Evolutionary conservation across 2,888 invertebrate species (phyloP).

Genomic region (Ernsta delagoae): DNA sequence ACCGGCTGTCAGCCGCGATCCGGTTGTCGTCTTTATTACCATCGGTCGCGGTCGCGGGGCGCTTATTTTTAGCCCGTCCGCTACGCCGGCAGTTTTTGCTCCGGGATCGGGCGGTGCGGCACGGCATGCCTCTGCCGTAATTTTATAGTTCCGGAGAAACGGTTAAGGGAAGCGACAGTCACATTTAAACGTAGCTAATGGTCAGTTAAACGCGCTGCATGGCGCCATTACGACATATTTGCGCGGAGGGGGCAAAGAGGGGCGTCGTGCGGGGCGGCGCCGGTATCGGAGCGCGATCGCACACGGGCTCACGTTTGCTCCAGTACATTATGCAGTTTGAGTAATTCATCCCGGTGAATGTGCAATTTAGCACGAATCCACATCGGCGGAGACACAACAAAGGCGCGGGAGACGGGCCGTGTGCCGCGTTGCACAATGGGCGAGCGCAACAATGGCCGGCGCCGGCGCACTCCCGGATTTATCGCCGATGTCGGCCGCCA

Average conservation of each 20-base stretch:
- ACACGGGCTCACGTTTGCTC: constrained; percentile 43
- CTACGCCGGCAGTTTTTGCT: constrained; percentile 62
- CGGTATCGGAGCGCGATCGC: constrained; percentile 43
- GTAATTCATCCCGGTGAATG: constrained; percentile 59
- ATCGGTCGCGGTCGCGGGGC: constrained; percentile 47
- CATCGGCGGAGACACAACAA: constrained; percentile 57
- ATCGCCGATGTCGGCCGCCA: constrained; percentile 51
- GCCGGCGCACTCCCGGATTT: constrained; percentile 56
- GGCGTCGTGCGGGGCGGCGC: constrained; percentile 39
- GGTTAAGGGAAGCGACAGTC: constrained; percentile 63
- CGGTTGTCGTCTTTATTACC: constrained; percentile 64
- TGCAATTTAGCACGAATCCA: constrained; percentile 56
- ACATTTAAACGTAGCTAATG: constrained; percentile 63
- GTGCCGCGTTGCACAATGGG: constrained; percentile 57
- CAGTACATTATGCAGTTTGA: constrained; percentile 42
- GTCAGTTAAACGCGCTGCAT: constrained; percentile 57
- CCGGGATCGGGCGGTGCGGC: constrained; percentile 45
- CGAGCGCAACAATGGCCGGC: constrained; percentile 51
- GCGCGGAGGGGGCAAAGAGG: too few species aligned
- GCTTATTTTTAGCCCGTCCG: constrained; percentile 65
- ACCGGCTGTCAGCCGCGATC: constrained; percentile 57
- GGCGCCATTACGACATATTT: constrained; percentile 66
- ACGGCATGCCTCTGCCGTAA: constrained; percentile 61
- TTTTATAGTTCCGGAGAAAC: constrained; percentile 78
- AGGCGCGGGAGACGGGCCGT: constrained; percentile 52